phyloP scores from a whole-genome alignment of 2,113 vertebrate species.

The Cyanocitta stelleri region DNA sequence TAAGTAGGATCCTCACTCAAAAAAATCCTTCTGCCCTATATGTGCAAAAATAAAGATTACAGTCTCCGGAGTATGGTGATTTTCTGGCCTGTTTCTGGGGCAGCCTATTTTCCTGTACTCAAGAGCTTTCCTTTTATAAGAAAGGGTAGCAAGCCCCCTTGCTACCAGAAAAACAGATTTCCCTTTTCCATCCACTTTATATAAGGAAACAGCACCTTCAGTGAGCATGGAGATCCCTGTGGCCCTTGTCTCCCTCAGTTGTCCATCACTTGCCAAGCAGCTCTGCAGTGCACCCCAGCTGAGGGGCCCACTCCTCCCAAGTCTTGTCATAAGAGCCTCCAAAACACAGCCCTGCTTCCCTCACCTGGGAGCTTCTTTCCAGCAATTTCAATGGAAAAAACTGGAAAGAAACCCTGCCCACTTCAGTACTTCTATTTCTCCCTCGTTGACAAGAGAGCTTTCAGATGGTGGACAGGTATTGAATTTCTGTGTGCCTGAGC shows the following conservation, averaged over 20 bases:
- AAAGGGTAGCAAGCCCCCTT: background rate
- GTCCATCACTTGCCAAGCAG: background rate
- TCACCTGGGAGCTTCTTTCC: background rate
- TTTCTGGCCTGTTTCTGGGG: slow-evolving; percentile 38
- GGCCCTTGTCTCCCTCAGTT: rapidly evolving
- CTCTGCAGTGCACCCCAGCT: background rate
- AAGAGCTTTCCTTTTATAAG: background rate
- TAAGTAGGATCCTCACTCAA: background rate
- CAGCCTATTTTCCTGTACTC: slow-evolving; percentile 19
- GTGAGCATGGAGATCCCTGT: background rate
- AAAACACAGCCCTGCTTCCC: background rate
- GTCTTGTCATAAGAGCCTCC: background rate
- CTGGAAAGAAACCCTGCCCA: background rate
- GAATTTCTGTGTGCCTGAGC: slow-evolving; percentile 19
- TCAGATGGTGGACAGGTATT: slow-evolving; percentile 19
- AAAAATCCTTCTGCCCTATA: slow-evolving; percentile 10
- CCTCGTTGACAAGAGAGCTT: slow-evolving; percentile 13
- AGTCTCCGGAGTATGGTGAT: background rate
- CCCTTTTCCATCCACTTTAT: background rate
- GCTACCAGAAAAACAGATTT: background rate
- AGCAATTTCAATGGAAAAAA: background rate
- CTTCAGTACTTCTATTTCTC: background rate
- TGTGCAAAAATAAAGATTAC: slow-evolving; percentile 13
- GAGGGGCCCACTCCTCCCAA: background rate
- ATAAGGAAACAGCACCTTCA: background rate